Percentiles rank a stretch among this genome's conserved stretches.
Conservation (phyloP, 1,140 invertebrate genomes). For the Saccostrea cuccullata region DNA sequence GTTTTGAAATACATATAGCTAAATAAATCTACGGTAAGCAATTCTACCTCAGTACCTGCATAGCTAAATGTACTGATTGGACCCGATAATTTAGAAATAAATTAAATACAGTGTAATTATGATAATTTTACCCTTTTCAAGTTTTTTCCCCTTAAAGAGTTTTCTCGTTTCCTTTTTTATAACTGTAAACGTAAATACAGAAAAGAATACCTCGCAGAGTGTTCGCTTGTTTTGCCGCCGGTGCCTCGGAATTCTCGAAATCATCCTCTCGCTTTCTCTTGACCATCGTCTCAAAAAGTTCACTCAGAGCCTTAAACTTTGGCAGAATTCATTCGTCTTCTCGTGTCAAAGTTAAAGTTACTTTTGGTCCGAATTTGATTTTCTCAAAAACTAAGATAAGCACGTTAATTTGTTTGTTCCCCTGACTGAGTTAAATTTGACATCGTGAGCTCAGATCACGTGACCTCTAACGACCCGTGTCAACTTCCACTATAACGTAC, state of each 20-base stretch:
- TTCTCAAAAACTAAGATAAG: conserved; percentile 30
- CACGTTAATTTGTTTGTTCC: conserved; percentile 24
- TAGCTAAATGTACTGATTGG: too few relatives aligned
- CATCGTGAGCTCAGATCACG: conserved; percentile 47
- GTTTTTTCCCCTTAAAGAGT: too few relatives aligned
- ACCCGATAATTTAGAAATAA: too few relatives aligned
- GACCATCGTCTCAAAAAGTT: conserved; percentile 37
- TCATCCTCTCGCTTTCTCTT: conserved; percentile 34
- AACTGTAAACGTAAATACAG: too few relatives aligned
- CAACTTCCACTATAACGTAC: background rate
- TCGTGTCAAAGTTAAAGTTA: background rate
- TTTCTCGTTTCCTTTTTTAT: too few relatives aligned
- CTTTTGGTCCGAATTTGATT: conserved; percentile 12
- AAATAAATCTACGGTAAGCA: too few relatives aligned
- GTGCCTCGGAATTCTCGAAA: background rate
- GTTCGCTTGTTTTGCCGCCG: conserved; percentile 24
- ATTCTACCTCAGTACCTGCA: too few relatives aligned
- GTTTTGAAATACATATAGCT: too few relatives aligned
- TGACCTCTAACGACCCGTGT: background rate
- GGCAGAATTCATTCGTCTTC: conserved; percentile 32
- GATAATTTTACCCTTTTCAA: too few relatives aligned
- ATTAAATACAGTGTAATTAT: too few relatives aligned
- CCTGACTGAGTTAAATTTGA: background rate
- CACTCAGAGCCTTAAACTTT: conserved; percentile 24
- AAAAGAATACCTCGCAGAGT: background rate